Evolutionary conservation across 2,888 invertebrate species (phyloP).

Genomic region (Thecophora atra): DNA sequence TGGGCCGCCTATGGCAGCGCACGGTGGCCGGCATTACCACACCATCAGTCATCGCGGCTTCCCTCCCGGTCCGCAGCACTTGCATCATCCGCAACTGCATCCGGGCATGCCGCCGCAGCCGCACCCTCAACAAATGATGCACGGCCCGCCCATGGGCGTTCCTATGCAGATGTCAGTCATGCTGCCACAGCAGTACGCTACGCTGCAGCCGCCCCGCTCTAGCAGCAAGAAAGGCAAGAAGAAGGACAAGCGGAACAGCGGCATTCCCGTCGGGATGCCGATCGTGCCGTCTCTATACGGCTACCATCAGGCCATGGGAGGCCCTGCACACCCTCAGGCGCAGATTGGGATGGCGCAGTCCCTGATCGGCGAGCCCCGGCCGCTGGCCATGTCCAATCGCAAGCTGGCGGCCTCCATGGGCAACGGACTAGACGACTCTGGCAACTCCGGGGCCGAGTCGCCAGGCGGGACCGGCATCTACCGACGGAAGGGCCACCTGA

Average conservation of each 20-base stretch:
- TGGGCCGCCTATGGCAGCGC: conserved; percentile 50
- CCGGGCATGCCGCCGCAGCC: conserved; percentile 51
- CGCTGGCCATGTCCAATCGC: conserved; percentile 68
- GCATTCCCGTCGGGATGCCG: conserved; percentile 66
- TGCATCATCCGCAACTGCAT: conserved; percentile 59
- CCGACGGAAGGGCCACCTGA: conserved; percentile 88
- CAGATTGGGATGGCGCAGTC: conserved; percentile 69
- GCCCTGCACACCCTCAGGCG: conserved; percentile 53
- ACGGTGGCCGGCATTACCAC: conserved; percentile 66
- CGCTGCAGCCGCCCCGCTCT: conserved; percentile 72
- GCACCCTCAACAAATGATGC: conserved; percentile 51
- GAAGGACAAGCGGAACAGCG: conserved; percentile 64
- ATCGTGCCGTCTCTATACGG: conserved; percentile 68
- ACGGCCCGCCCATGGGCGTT: conserved; percentile 60
- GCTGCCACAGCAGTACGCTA: conserved; percentile 72
- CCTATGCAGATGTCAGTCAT: conserved; percentile 66
- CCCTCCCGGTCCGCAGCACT: conserved; percentile 53
- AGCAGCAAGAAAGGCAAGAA: conserved; percentile 69
- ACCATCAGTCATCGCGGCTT: conserved; percentile 68
- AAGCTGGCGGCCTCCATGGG: conserved; percentile 77
- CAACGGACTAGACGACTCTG: conserved; percentile 71
- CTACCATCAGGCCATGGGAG: conserved; percentile 58
- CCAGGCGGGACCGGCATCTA: conserved; percentile 84
- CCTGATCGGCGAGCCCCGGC: conserved; percentile 70
- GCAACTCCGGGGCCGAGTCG: conserved; percentile 69